Percentiles rank a stretch among this genome's conserved stretches.
phyloP scores from a whole-genome alignment of 92 coral and sea anemone genomes.

The Isaurus tuberculatus region DNA sequence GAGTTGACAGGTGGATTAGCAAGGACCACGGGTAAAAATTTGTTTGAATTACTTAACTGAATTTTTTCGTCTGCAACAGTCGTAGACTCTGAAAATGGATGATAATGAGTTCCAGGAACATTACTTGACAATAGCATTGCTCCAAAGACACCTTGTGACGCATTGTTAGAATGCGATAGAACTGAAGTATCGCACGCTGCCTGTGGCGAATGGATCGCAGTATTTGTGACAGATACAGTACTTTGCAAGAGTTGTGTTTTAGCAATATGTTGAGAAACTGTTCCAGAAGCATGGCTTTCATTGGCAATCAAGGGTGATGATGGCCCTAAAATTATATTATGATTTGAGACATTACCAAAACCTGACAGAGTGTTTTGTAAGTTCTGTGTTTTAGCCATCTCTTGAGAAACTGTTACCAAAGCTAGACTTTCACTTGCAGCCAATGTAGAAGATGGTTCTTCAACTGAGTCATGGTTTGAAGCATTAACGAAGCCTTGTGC shows the following conservation, averaged over 20 bases:
- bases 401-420: background rate
- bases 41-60: background rate
- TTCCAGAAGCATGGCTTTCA: background rate
- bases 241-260: background rate
- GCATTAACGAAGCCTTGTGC: background rate
- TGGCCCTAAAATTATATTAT: background rate
- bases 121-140: background rate
- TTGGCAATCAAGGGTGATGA: background rate
- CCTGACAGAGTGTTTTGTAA: background rate
- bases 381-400: background rate
- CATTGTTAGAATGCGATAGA: background rate
- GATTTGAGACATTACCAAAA: constrained; percentile 9
- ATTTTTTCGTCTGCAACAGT: background rate
- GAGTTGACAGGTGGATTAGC: background rate
- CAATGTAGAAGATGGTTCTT: background rate
- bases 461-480: background rate
- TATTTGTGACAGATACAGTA: background rate
- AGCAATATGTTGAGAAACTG: background rate
- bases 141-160: background rate
- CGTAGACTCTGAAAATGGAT: background rate
- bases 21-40: background rate
- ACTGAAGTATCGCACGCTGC: background rate
- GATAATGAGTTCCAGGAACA: background rate
- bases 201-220: background rate
- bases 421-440: background rate